Percentiles rank a stretch among this genome's conserved stretches.
Conservation (phyloP, 2,888 invertebrate genomes). For the Melanargia galathea region DNA sequence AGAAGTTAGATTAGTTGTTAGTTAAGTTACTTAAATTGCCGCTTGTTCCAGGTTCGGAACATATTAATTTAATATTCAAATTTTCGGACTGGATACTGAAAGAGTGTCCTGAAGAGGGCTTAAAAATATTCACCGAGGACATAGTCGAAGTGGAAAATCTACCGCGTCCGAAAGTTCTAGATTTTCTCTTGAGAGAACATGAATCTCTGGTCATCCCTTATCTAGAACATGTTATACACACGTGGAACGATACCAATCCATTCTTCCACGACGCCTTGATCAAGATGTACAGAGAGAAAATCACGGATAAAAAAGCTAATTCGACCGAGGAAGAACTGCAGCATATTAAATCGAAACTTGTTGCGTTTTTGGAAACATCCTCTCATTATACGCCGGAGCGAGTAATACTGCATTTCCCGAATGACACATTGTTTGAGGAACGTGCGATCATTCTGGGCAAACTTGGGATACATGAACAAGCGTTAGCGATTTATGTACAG, state of each 20-base stretch:
- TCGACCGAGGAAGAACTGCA: constrained; percentile 66
- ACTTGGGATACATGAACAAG: constrained; percentile 95
- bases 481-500: constrained; percentile 94
- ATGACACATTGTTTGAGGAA: constrained; percentile 93
- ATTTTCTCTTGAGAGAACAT: constrained; percentile 92
- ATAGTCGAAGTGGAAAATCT: constrained; percentile 93
- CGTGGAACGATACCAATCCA: constrained; percentile 93
- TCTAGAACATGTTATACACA: constrained; percentile 95
- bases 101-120: constrained; percentile 93
- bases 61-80: constrained; percentile 94
- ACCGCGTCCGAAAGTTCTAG: constrained; percentile 93
- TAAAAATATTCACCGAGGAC: constrained; percentile 94
- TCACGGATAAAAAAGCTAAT: constrained; percentile 66
- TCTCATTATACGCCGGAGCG: constrained; percentile 92
- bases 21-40: background rate
- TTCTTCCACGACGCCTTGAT: constrained; percentile 95
- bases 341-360: constrained; percentile 81
- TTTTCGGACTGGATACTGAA: constrained; percentile 96
- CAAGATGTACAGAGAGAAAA: constrained; percentile 92
- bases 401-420: constrained; percentile 92
- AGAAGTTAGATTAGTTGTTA: too few species aligned
- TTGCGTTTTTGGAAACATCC: constrained; percentile 91
- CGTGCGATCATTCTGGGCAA: constrained; percentile 96
- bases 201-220: constrained; percentile 93
- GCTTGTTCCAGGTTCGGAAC: constrained; percentile 83